phyloP scores from a whole-genome alignment of 2,113 vertebrate species.

The Nansenia antarctica region DNA sequence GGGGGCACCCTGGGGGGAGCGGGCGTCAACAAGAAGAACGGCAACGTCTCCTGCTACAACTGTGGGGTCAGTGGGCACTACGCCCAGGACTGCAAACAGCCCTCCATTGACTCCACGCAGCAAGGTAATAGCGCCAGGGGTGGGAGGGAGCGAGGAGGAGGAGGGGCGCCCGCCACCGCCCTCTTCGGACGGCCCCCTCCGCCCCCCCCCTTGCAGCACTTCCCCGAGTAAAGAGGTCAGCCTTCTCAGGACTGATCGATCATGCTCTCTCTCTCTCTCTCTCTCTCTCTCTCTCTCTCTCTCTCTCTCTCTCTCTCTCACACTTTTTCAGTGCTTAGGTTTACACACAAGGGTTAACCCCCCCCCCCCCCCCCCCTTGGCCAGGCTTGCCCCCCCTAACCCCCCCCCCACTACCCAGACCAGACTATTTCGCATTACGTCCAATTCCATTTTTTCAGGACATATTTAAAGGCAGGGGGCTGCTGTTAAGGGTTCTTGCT shows the following conservation, averaged over 20 bases:
- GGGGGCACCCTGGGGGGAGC: constrained; percentile 69
- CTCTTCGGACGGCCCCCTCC: not conserved
- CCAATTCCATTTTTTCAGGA: constrained; percentile 87
- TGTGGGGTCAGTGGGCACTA: constrained; percentile 91
- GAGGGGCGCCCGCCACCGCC: not conserved
- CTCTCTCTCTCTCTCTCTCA: not conserved
- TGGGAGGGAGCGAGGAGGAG: constrained; percentile 14
- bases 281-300: not conserved
- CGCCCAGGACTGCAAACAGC: constrained; percentile 93
- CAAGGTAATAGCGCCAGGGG: constrained; percentile 78
- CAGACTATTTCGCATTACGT: constrained; percentile 20
- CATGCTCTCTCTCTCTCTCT: not conserved
- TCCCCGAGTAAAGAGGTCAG: constrained; percentile 3
- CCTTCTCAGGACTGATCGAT: not conserved
- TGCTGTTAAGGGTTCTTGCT: not conserved
- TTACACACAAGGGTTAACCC: not conserved
- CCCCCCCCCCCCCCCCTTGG: not conserved
- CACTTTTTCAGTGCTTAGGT: too few relatives aligned
- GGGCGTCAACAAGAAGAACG: constrained; percentile 86
- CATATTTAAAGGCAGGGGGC: not conserved
- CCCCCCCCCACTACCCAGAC: not conserved
- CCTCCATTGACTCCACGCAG: constrained; percentile 87
- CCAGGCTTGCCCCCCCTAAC: not conserved
- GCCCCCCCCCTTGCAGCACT: not conserved
- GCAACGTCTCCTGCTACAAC: constrained; percentile 93